These are phyloP conservation scores for Heliconius hermathena DNA, from an alignment of 1,140 invertebrate species.

Conservation along the genomic window DNA sequence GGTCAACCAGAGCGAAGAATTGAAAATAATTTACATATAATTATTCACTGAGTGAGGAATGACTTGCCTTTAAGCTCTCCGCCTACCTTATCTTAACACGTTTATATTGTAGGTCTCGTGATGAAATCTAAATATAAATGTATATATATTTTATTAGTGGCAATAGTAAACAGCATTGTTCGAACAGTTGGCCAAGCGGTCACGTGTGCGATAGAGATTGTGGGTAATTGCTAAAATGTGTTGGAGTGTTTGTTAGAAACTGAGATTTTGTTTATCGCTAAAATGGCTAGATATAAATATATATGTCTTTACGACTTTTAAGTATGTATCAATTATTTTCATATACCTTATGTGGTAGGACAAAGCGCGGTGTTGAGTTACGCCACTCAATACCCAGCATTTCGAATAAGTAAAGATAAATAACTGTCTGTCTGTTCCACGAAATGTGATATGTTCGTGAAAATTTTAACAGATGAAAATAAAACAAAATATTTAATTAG, in stretches of 20 bases:
- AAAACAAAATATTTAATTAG: too few species aligned
- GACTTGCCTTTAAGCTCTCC: not conserved
- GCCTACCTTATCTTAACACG: not conserved
- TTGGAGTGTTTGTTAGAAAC: not conserved
- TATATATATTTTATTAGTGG: not conserved
- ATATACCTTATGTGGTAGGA: too few species aligned
- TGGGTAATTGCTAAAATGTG: not conserved
- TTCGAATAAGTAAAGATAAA: too few species aligned
- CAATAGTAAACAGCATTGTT: conserved; percentile 34
- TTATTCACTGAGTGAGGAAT: too few species aligned
- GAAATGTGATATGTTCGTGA: too few species aligned
- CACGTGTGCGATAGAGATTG: conserved; percentile 35
- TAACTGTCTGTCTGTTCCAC: too few species aligned
- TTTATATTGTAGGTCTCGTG: conserved; percentile 4
- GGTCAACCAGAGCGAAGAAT: too few species aligned
- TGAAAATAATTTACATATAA: too few species aligned
- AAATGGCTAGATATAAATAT: not conserved
- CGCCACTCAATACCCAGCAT: too few species aligned
- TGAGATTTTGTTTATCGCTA: not conserved
- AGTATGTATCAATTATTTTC: too few species aligned
- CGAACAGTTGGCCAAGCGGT: conserved; percentile 36
- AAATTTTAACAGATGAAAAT: too few species aligned
- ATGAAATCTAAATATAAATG: not conserved
- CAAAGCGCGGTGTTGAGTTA: too few species aligned
- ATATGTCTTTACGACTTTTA: not conserved